Evolutionary conservation across 2,797 vertebrate genomes (phyloP).

Genomic region (Neosalanx taihuensis): DNA sequence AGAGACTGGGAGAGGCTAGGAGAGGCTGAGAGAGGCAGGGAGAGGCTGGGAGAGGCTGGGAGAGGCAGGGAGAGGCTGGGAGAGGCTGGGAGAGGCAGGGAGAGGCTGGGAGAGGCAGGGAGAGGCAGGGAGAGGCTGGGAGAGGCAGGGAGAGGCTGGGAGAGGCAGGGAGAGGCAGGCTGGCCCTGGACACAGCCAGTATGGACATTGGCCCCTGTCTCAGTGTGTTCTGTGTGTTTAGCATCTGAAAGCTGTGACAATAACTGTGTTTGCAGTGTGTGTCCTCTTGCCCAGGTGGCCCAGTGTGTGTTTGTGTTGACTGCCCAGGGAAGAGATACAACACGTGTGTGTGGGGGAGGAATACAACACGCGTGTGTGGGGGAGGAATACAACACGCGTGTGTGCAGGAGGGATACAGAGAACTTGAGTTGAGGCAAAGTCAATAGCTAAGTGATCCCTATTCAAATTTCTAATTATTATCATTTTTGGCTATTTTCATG

Average conservation of each 20-base stretch:
- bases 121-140: conserved; percentile 39
- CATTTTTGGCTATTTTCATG: conserved; percentile 25
- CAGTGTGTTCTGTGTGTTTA: conserved; percentile 66
- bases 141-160: conserved; percentile 55
- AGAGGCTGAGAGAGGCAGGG: too few relatives aligned
- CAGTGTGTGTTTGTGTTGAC: conserved; percentile 60
- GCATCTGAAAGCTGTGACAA: conserved; percentile 81
- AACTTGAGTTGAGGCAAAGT: conserved; percentile 51
- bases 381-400: conserved; percentile 53
- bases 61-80: conserved; percentile 42
- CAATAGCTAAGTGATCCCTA: conserved; percentile 48
- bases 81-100: conserved; percentile 45
- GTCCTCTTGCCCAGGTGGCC: conserved; percentile 74
- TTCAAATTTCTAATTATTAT: conserved; percentile 28
- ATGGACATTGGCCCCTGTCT: conserved; percentile 61
- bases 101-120: conserved; percentile 31
- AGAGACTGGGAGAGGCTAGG: conserved; percentile 16
- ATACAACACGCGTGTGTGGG: conserved; percentile 52
- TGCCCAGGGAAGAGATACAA: conserved; percentile 61
- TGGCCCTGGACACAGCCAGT: conserved; percentile 53
- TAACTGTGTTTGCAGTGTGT: conserved; percentile 75
- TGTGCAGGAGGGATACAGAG: conserved; percentile 53
- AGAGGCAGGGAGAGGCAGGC: conserved; percentile 10
- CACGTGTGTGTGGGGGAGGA: conserved; percentile 50
- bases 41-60: conserved; percentile 58